Conservation (phyloP, 1,140 invertebrate genomes). For the Vanessa tameamea region DNA sequence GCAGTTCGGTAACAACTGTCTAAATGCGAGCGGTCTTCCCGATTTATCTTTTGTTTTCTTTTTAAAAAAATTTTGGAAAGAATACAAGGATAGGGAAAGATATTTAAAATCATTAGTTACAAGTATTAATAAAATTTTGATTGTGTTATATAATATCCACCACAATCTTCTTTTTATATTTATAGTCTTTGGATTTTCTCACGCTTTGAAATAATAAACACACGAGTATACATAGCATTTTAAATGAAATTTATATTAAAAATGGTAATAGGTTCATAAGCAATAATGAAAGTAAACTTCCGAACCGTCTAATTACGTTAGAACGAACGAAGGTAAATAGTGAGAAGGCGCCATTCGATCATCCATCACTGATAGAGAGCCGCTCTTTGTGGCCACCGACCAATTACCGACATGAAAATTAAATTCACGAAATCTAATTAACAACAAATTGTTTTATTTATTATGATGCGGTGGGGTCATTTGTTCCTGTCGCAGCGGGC, state of each 20-base stretch:
- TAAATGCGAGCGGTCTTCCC: slow-evolving; percentile 62
- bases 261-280: slow-evolving; percentile 73
- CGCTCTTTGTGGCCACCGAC: slow-evolving; percentile 77
- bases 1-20: slow-evolving; percentile 58
- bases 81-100: not conserved
- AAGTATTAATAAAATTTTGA: not conserved
- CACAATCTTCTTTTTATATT: not conserved
- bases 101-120: too few species aligned
- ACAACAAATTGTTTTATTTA: slow-evolving; percentile 81
- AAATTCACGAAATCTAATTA: slow-evolving; percentile 82
- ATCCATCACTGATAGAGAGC: slow-evolving; percentile 77
- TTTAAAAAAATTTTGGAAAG: slow-evolving; percentile 6
- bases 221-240: slow-evolving; percentile 27
- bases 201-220: slow-evolving; percentile 48
- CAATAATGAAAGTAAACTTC: slow-evolving; percentile 77
- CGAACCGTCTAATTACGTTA: slow-evolving; percentile 74
- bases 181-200: slow-evolving; percentile 15
- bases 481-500: slow-evolving; percentile 73
- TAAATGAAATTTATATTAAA: slow-evolving; percentile 75
- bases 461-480: slow-evolving; percentile 79
- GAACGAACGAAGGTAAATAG: slow-evolving; percentile 73
- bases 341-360: slow-evolving; percentile 74
- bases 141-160: not conserved
- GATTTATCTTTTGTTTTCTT: slow-evolving; percentile 67
- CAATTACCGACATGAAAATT: slow-evolving; percentile 81